Conservation (phyloP, 2,113 vertebrate genomes). For the Rhizomys pruinosus region DNA sequence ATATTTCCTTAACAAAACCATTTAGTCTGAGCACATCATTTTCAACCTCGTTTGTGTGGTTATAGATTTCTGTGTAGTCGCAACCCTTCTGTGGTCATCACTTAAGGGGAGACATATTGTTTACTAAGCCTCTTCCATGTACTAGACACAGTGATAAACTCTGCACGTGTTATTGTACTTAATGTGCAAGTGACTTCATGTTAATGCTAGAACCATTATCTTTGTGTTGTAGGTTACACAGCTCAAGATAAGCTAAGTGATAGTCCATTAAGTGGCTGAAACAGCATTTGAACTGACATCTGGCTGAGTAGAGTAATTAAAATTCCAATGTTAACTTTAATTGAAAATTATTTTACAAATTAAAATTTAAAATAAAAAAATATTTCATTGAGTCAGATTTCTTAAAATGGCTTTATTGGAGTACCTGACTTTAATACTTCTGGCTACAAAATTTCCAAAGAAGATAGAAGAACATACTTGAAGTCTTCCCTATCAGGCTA, state of each 20-base stretch:
- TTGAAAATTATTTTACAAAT: background rate
- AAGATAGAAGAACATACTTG: background rate
- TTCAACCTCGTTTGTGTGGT: background rate
- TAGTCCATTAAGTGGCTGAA: background rate
- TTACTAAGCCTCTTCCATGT: slow-evolving; percentile 4
- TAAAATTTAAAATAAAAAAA: background rate
- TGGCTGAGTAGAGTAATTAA: slow-evolving; percentile 5
- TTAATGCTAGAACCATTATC: background rate
- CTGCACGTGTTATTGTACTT: background rate
- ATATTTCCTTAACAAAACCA: background rate
- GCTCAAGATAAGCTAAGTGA: background rate
- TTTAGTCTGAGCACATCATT: background rate
- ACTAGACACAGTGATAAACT: background rate
- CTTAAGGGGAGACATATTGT: background rate
- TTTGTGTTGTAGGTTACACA: background rate
- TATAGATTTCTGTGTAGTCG: background rate
- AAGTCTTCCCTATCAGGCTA: background rate
- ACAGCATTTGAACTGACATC: background rate
- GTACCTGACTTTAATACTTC: background rate
- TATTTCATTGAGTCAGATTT: slow-evolving; percentile 16
- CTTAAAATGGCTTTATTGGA: background rate
- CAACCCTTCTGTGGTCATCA: background rate
- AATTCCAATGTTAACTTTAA: background rate
- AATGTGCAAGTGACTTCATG: background rate
- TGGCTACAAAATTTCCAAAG: slow-evolving; percentile 31